Percentiles rank a stretch among this genome's conserved stretches.
These are phyloP conservation scores for Bucorvus abyssinicus DNA, from an alignment of 2,797 vertebrate genomes.

Conservation along the genomic window DNA sequence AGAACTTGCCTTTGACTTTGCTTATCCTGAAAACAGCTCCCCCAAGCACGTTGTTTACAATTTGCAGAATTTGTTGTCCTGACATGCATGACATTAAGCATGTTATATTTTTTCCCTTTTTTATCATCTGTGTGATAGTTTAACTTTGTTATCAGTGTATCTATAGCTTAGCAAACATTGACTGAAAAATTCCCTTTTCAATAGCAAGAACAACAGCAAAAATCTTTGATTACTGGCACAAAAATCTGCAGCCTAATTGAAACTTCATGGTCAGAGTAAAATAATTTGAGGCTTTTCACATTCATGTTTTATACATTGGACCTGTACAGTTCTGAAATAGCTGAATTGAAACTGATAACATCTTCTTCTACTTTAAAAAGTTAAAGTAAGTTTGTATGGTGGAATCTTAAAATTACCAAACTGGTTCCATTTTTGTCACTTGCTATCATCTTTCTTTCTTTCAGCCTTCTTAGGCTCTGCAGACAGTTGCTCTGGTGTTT, in stretches of 20 bases:
- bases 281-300: not conserved
- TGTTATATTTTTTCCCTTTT: not conserved
- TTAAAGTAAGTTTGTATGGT: not conserved
- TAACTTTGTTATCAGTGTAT: not conserved
- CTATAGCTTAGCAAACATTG: not conserved
- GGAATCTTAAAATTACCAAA: not conserved
- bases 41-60: not conserved
- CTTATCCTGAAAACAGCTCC: not conserved
- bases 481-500: slow-evolving; percentile 19
- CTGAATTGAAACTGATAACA: not conserved
- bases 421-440: not conserved
- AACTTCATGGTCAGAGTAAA: not conserved
- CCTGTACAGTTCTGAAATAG: not conserved
- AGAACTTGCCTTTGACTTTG: not conserved
- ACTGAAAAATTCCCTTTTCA: not conserved
- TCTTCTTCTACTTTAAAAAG: not conserved
- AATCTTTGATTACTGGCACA: not conserved
- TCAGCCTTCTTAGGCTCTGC: not conserved
- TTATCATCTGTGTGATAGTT: not conserved
- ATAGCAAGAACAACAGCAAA: not conserved
- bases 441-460: not conserved
- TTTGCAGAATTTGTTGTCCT: not conserved
- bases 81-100: not conserved
- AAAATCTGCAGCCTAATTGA: not conserved
- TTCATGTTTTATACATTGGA: not conserved